Percentiles rank a stretch among this genome's conserved stretches.
phyloP scores from a whole-genome alignment of 2,113 vertebrate species.

The Craseonycteris thonglongyai region DNA sequence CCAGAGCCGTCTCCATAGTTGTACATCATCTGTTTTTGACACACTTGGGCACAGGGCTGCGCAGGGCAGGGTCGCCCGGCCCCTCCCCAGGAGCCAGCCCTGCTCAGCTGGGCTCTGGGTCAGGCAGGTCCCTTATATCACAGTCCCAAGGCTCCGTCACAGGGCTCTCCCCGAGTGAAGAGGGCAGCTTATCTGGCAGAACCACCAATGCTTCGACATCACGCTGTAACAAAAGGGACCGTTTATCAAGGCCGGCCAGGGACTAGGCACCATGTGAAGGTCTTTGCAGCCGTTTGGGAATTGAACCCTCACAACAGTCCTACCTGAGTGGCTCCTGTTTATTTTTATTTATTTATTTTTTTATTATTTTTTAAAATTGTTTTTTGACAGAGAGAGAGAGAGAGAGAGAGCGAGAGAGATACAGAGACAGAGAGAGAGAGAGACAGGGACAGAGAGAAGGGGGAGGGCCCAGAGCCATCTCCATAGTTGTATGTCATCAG shows the following conservation, averaged over 20 bases:
- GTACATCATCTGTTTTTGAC: too few species aligned
- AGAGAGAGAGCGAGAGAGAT: too few species aligned
- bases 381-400: too few species aligned
- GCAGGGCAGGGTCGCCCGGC: rapidly evolving
- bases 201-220: background rate
- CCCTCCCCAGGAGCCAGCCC: background rate
- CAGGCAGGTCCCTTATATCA: too few species aligned
- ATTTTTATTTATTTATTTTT: too few species aligned
- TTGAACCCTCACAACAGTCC: background rate
- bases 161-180: background rate
- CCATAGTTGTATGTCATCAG: too few species aligned
- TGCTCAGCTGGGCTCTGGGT: background rate
- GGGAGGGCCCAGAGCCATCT: too few species aligned
- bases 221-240: background rate
- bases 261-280: background rate
- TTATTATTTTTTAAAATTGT: too few species aligned
- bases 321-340: background rate
- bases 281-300: background rate
- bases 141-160: background rate
- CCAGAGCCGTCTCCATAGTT: too few species aligned
- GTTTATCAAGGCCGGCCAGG: background rate
- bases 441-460: too few species aligned
- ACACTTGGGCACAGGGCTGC: too few species aligned
- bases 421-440: too few species aligned
- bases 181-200: background rate